These are phyloP conservation scores for Tragulus kanchil DNA, from an alignment of 2,113 vertebrate genomes.

Conservation along the genomic window DNA sequence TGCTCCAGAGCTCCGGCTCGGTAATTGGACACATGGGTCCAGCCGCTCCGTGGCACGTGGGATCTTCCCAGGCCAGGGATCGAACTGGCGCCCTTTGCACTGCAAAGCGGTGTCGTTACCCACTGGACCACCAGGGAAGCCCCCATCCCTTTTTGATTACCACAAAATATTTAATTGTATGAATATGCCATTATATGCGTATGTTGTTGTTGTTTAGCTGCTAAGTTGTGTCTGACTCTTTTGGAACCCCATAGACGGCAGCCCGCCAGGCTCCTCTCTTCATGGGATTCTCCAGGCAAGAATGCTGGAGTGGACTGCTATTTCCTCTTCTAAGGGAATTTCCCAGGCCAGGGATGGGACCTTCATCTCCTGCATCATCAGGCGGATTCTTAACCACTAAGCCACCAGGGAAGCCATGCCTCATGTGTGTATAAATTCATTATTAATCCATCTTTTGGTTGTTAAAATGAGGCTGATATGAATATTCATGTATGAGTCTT, in stretches of 20 bases:
- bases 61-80: too few species aligned
- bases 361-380: background rate
- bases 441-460: background rate
- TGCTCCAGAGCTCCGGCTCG: too few species aligned
- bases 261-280: background rate
- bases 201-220: background rate
- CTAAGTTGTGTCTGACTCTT: background rate
- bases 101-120: too few species aligned
- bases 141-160: too few species aligned
- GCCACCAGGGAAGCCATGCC: background rate
- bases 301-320: background rate
- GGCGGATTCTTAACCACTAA: background rate
- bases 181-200: rapidly evolving
- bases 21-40: too few species aligned
- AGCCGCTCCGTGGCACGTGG: too few species aligned
- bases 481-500: background rate
- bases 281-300: background rate
- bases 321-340: background rate
- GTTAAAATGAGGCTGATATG: background rate
- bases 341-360: rapidly evolving
- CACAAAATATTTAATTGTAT: background rate
- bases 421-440: background rate
- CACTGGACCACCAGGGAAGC: too few species aligned
- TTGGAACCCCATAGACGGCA: background rate
- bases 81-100: too few species aligned